Conservation (phyloP, 2,888 invertebrate genomes). For the Epicampocera succincta region DNA sequence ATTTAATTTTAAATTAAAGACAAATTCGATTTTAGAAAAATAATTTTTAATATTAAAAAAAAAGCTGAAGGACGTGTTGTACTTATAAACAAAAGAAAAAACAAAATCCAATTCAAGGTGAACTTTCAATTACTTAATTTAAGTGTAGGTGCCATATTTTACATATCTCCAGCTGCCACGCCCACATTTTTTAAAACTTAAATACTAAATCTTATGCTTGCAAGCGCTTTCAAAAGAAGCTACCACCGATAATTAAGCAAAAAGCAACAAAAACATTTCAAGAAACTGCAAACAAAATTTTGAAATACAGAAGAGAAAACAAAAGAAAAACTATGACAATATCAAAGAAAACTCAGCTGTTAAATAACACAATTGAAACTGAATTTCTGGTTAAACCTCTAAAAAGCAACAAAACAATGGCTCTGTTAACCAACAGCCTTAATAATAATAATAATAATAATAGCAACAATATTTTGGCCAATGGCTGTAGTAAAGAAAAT, state of each 20-base stretch:
- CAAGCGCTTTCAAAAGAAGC: constrained; percentile 18
- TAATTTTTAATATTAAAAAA: background rate
- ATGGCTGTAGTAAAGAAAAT: constrained; percentile 29
- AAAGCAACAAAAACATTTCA: background rate
- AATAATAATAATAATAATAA: constrained; percentile 40
- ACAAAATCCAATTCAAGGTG: background rate
- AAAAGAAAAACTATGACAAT: constrained; percentile 64
- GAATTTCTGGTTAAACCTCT: constrained; percentile 51
- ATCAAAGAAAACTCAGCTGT: constrained; percentile 55
- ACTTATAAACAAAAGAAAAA: constrained; percentile 24
- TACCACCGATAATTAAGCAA: constrained; percentile 57
- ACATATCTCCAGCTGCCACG: constrained; percentile 75
- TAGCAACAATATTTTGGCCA: constrained; percentile 52
- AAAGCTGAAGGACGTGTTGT: constrained; percentile 11
- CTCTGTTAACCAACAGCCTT: constrained; percentile 42
- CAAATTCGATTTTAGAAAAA: constrained; percentile 7
- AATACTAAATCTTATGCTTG: background rate
- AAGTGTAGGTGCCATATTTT: constrained; percentile 61
- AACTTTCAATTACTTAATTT: constrained; percentile 57
- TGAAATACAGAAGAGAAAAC: constrained; percentile 15
- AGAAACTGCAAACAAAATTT: background rate
- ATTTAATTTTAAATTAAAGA: constrained; percentile 31
- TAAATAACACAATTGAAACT: constrained; percentile 64
- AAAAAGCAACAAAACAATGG: constrained; percentile 47
- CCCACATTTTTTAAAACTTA: constrained; percentile 37